phyloP scores from a whole-genome alignment of 2,888 invertebrate genomes.

The Cyclophora albipunctata region DNA sequence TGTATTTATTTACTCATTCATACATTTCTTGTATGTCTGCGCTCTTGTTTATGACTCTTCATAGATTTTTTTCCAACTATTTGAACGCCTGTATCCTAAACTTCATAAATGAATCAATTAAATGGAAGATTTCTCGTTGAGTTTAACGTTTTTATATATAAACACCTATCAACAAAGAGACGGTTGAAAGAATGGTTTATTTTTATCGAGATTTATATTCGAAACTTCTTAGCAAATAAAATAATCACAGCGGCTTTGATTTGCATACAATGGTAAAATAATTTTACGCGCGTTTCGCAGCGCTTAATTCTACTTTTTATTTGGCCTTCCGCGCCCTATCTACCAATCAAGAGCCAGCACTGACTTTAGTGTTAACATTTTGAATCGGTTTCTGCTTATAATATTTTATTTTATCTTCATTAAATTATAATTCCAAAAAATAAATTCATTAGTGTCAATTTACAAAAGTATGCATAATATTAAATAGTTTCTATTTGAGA shows the following conservation, averaged over 20 bases:
- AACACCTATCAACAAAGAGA: constrained; percentile 57
- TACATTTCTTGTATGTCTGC: constrained; percentile 50
- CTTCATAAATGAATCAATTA: constrained; percentile 29
- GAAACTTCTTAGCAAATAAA: constrained; percentile 72
- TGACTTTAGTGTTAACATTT: constrained; percentile 70
- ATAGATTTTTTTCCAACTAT: constrained; percentile 22
- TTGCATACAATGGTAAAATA: constrained; percentile 77
- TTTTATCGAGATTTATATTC: constrained; percentile 70
- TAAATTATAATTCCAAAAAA: too few species aligned
- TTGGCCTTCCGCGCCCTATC: constrained; percentile 70
- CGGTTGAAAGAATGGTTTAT: constrained; percentile 30
- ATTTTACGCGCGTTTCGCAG: constrained; percentile 75
- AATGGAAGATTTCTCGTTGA: constrained; percentile 18
- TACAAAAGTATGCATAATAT: too few species aligned
- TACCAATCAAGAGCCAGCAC: constrained; percentile 69
- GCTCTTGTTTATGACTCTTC: constrained; percentile 37
- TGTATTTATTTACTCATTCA: constrained; percentile 58
- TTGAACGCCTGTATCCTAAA: constrained; percentile 34
- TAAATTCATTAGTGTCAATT: too few species aligned
- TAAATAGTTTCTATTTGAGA: too few species aligned
- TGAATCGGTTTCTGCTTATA: constrained; percentile 20
- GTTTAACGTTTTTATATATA: constrained; percentile 30
- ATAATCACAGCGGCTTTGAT: constrained; percentile 70
- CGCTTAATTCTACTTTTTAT: constrained; percentile 74
- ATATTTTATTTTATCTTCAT: constrained; percentile 19